Percentiles rank a stretch among this genome's conserved stretches.
These are phyloP conservation scores for Himalopsyche japonica DNA, from an alignment of 2,888 invertebrate species.

Conservation along the genomic window DNA sequence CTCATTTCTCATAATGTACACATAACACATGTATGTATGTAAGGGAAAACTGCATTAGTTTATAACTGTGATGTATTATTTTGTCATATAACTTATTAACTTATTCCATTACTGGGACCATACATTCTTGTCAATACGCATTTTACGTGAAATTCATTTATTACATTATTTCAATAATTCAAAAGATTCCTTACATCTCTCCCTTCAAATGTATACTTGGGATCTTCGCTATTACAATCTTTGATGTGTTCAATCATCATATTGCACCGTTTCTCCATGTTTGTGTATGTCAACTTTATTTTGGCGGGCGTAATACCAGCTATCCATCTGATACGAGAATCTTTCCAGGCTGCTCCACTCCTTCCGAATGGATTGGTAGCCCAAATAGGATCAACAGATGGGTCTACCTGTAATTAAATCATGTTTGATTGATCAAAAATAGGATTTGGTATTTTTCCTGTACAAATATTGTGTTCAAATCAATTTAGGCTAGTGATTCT, in stretches of 20 bases:
- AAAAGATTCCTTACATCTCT: slow-evolving; percentile 17
- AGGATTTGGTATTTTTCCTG: too few species aligned
- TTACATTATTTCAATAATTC: too few species aligned
- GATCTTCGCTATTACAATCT: neutral
- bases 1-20: too few species aligned
- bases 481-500: too few species aligned
- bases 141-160: too few species aligned
- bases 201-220: slow-evolving; percentile 19
- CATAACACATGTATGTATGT: too few species aligned
- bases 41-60: too few species aligned
- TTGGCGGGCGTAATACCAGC: slow-evolving; percentile 19
- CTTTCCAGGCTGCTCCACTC: slow-evolving; percentile 44
- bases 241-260: slow-evolving; percentile 24
- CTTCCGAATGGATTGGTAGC: slow-evolving; percentile 44
- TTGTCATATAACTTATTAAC: too few species aligned
- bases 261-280: slow-evolving; percentile 13
- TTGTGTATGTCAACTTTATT: slow-evolving; percentile 19
- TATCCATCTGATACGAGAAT: slow-evolving; percentile 40
- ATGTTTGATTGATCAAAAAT: neutral
- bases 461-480: too few species aligned
- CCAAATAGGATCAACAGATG: slow-evolving; percentile 42
- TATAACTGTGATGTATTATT: too few species aligned
- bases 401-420: slow-evolving; percentile 21
- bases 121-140: too few species aligned
- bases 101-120: too few species aligned